Conservation (phyloP, 1,140 invertebrate species). For the Drosophila littoralis region DNA sequence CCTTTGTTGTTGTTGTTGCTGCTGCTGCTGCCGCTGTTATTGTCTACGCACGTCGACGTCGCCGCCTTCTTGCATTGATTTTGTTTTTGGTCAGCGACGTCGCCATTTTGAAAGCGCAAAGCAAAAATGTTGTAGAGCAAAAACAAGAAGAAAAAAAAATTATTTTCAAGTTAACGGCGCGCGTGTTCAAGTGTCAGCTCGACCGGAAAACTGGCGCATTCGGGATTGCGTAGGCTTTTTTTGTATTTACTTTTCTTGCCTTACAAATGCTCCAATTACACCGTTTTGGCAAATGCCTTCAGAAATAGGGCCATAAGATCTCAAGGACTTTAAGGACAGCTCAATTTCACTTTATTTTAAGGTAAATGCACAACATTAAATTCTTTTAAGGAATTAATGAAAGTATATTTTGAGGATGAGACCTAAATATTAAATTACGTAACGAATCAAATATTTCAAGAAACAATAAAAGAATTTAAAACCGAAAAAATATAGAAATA, state of each 20-base stretch:
- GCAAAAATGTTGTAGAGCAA: slow-evolving; percentile 12
- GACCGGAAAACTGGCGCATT: slow-evolving; percentile 23
- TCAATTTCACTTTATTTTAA: slow-evolving; percentile 9
- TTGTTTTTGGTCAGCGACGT: slow-evolving; percentile 47
- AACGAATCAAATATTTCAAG: too few species aligned
- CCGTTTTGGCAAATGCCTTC: slow-evolving; percentile 14
- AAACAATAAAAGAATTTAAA: too few species aligned
- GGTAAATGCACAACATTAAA: slow-evolving; percentile 1
- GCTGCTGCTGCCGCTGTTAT: slow-evolving; percentile 14
- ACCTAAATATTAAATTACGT: too few species aligned
- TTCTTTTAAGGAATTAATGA: background rate
- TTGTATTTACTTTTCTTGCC: slow-evolving; percentile 23
- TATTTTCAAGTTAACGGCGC: slow-evolving; percentile 32
- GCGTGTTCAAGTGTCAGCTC: slow-evolving; percentile 64
- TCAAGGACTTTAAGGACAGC: slow-evolving; percentile 5
- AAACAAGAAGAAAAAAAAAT: slow-evolving; percentile 6
- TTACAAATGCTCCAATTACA: slow-evolving; percentile 39
- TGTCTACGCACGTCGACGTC: slow-evolving; percentile 24
- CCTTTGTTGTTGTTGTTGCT: slow-evolving; percentile 17
- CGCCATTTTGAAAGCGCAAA: slow-evolving; percentile 61
- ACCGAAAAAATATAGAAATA: too few species aligned
- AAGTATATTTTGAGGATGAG: too few species aligned
- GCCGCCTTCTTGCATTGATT: slow-evolving; percentile 42
- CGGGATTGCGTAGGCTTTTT: background rate
- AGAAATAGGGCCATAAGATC: slow-evolving; percentile 18